Base-by-base conservation (phyloP, 2,888 invertebrate genomes). In the Torymus aiolomorphi region DNA sequence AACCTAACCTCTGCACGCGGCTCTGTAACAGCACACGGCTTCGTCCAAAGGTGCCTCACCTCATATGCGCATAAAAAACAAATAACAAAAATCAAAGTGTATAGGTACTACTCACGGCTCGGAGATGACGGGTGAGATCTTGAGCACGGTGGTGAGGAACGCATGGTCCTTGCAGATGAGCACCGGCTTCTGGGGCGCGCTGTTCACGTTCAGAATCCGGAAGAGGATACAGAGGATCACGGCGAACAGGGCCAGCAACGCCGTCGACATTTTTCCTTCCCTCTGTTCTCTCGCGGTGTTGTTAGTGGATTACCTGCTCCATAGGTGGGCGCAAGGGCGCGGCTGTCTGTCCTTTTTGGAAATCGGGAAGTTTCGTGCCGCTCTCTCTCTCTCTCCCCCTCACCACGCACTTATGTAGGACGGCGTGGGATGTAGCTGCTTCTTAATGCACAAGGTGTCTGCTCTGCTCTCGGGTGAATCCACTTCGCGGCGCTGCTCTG, bases 151-250 rank as follows among this genome's bases (percentile, higher is more conserved):
- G 87, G 96, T 94, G 84, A 96, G 92, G 90, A 97, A 96, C 85
- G 92, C 93, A 87, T 93, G 92, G 91, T 96, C 96, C 88, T 93
- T 93, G 89, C 96, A 96, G 91, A 94, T 94, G 81, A 97, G 93
- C 86, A 93, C 92, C 80, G 96, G 96, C 91, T 94, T 95, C 86
- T 95, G 93, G 54, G 96, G 94, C 88, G 95, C 94, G 88, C 96
- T 96, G 91, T 95, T 96, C 82, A 96, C 96, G 91, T 96, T 96
- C 85, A 96, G 91, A 89, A 96, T 95, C 89, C 96, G 93, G 89
- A 96, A 96, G 84, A 96, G 92, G 87, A 96, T 93, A 91, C 96
- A 96, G 82, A 96, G 92, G 86, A 96, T 95, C 82, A 96, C 95
- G 83, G 96, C 96, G 85, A 96, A 92, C 80, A 95, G 94, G 82